Evolutionary conservation across 2,888 invertebrate species (phyloP).

Genomic region (Apeira syringaria): DNA sequence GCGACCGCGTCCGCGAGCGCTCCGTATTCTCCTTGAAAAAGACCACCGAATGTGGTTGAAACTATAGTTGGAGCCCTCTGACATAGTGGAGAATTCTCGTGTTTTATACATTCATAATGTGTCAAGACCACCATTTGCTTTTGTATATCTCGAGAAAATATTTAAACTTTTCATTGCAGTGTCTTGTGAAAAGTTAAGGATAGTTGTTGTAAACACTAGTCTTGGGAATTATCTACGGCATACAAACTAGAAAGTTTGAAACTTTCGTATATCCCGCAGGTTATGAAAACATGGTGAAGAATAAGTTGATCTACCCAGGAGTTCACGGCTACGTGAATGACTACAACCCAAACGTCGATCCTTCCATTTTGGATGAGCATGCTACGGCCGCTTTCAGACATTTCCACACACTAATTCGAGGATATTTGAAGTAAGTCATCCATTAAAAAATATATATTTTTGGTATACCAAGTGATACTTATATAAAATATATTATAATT

Average conservation of each 20-base stretch:
- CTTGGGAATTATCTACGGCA: background rate
- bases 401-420: slow-evolving; percentile 88
- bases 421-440: slow-evolving; percentile 85
- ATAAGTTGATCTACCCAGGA: slow-evolving; percentile 85
- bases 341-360: slow-evolving; percentile 86
- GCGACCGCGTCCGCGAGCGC: too few species aligned
- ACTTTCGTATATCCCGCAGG: slow-evolving; percentile 54
- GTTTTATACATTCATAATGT: too few species aligned
- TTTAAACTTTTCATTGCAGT: too few species aligned
- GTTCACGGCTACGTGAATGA: slow-evolving; percentile 85
- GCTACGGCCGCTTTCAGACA: slow-evolving; percentile 89
- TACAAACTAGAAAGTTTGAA: background rate
- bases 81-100: too few species aligned
- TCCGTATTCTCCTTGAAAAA: too few species aligned
- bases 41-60: too few species aligned
- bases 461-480: too few species aligned
- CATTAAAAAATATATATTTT: too few species aligned
- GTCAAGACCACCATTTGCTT: too few species aligned
- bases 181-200: background rate
- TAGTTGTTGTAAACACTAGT: background rate
- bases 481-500: too few species aligned
- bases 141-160: too few species aligned
- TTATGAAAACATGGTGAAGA: slow-evolving; percentile 83
- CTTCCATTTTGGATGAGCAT: slow-evolving; percentile 87
- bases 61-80: too few species aligned